Conservation (phyloP, 2,113 vertebrate species). For the Haliaeetus leucogaster region DNA sequence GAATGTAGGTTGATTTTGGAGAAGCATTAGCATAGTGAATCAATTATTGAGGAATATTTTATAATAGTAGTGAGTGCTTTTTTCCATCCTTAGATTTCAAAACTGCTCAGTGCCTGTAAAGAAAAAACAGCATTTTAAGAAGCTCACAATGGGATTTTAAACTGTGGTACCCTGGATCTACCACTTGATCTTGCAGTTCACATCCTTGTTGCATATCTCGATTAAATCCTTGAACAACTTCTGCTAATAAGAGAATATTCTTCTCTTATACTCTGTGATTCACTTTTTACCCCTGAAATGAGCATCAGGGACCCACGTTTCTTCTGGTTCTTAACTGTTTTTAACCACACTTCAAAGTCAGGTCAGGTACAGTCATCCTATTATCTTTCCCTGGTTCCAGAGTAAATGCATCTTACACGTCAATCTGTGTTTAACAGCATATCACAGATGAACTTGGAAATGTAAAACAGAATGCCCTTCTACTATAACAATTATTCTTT, state of each 20-base stretch:
- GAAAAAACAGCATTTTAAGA: not conserved
- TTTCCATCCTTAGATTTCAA: not conserved
- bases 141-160: not conserved
- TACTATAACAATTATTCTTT: not conserved
- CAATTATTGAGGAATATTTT: conserved; percentile 15
- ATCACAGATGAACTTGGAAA: not conserved
- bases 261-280: not conserved
- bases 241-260: not conserved
- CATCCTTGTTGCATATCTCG: not conserved
- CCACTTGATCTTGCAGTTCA: conserved; percentile 14
- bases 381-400: not conserved
- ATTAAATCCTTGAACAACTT: conserved; percentile 9
- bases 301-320: not conserved
- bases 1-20: not conserved
- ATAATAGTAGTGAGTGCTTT: not conserved
- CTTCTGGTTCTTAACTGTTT: not conserved
- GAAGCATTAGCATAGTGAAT: not conserved
- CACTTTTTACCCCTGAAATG: not conserved
- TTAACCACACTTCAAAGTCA: conserved; percentile 23
- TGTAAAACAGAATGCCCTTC: not conserved
- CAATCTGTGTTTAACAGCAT: not conserved
- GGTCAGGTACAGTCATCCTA: not conserved
- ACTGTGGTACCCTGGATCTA: not conserved
- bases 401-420: conserved; percentile 16
- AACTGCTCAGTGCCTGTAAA: not conserved